Base-by-base conservation (phyloP, 2,888 invertebrate genomes). In the Mellilla xanthometata region DNA sequence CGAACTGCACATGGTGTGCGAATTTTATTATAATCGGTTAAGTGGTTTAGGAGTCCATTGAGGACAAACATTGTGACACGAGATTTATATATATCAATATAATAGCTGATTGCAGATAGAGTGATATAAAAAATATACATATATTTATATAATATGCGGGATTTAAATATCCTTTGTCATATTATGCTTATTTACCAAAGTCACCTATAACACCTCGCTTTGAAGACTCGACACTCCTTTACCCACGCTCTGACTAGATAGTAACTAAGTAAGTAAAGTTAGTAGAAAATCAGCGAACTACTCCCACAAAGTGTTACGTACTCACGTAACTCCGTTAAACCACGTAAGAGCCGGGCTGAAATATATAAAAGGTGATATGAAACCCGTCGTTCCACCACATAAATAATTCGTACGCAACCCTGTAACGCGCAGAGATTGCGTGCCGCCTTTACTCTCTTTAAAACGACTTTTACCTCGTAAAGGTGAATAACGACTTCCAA, bases 401-500 rank as follows among this genome's bases (percentile, higher is more conserved):
- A 76, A 79, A 79, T 80, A 75, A 79, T 76, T 72, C 72, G 36
- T 32, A 34, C 40, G 60, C 60, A 64, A 67, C 68, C 67, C 70
- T 75, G 69, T 72, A 65, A 62, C 65, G 59, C 56, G 66, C 68
- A 48, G 78, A 81, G 86, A 81, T 84, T 85, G 81, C 79, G 81
- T 79, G 73, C 65, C 45, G 65, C 62, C 55, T 55, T 78, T 76
- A 81, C 81, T 81, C 79, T 77, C 72, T 83, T 78, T 78, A 79
- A 71, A 79, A 76, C 72, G 79, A 75, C 76, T 78, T 74, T 65
- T 69, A 61, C 68, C 72, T 81, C 80, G 81, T 81, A 83, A 81
- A 83, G 72, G 81, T 82, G 79, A 82, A 64, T 76, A 76, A 82
- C 69, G 72, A 58, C 63, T 60, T 60, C 52, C 52, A 57, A 41